phyloP scores from a whole-genome alignment of 2,888 invertebrate genomes.

The Acronicta aceris region DNA sequence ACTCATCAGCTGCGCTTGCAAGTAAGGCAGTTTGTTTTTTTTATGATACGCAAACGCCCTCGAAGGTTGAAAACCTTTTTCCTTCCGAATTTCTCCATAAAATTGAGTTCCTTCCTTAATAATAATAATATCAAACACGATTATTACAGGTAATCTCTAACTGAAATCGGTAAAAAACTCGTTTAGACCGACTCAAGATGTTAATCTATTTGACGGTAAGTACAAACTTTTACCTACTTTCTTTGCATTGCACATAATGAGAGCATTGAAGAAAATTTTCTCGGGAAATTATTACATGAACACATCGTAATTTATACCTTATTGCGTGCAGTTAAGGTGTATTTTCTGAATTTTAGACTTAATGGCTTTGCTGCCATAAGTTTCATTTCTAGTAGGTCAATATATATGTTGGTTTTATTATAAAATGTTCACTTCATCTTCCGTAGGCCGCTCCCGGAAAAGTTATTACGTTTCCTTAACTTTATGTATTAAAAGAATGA shows the following conservation, averaged over 20 bases:
- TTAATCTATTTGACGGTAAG: slow-evolving; percentile 58
- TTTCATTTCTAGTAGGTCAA: slow-evolving; percentile 60
- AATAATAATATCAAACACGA: slow-evolving; percentile 17
- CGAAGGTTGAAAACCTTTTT: background rate
- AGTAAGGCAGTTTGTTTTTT: too few species aligned
- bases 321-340: slow-evolving; percentile 31
- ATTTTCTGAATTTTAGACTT: slow-evolving; percentile 34
- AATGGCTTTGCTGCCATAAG: slow-evolving; percentile 56
- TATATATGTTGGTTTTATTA: slow-evolving; percentile 56
- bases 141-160: slow-evolving; percentile 15
- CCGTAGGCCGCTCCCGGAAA: slow-evolving; percentile 23
- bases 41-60: background rate
- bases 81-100: background rate
- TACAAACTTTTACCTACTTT: slow-evolving; percentile 62
- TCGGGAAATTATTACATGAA: slow-evolving; percentile 54
- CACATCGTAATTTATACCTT: slow-evolving; percentile 49
- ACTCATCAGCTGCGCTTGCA: too few species aligned
- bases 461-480: slow-evolving; percentile 13
- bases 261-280: slow-evolving; percentile 63
- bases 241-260: slow-evolving; percentile 58
- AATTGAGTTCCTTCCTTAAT: background rate
- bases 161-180: slow-evolving; percentile 43
- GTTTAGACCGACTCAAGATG: slow-evolving; percentile 51
- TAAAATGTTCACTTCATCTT: slow-evolving; percentile 42
- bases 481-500: slow-evolving; percentile 1